A percentile compares a stretch with the other conserved stretches of the same genome.
Evolutionary conservation across 2,797 vertebrate species (phyloP).

Genomic region (Jordanella pulchra): DNA sequence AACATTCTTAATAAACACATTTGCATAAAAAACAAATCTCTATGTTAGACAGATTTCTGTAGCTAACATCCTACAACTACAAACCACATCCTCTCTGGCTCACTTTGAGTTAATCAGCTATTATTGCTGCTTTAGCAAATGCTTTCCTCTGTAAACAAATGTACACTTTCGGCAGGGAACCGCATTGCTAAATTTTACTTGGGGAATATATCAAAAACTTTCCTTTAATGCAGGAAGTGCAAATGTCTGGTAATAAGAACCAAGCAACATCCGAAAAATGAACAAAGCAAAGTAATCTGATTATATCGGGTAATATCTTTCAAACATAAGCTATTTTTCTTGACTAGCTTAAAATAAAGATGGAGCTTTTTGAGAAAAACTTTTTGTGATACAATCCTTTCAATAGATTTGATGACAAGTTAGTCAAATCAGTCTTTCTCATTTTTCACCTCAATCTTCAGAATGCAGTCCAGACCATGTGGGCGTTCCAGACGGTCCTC

Average conservation of each 20-base stretch:
- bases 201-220: background rate
- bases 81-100: slow-evolving; percentile 64
- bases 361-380: background rate
- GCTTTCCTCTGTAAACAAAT: slow-evolving; percentile 10
- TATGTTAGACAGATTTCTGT: background rate
- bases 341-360: background rate
- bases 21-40: background rate
- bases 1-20: background rate
- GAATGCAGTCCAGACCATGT: slow-evolving; percentile 78
- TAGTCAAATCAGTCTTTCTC: background rate
- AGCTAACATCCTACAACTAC: background rate
- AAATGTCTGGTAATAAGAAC: background rate
- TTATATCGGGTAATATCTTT: background rate
- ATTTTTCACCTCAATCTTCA: slow-evolving; percentile 31
- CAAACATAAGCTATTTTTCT: background rate
- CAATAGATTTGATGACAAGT: background rate
- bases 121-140: slow-evolving; percentile 11
- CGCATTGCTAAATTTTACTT: background rate
- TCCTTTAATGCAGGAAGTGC: background rate
- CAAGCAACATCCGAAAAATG: background rate
- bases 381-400: background rate
- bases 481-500: slow-evolving; percentile 45
- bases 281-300: background rate
- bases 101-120: slow-evolving; percentile 18
- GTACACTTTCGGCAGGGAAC: accelerated